Evolutionary conservation across 2,113 vertebrate genomes (phyloP), one percentile per base, ranked within the genome.

Genomic region (Upupa epops): DNA sequence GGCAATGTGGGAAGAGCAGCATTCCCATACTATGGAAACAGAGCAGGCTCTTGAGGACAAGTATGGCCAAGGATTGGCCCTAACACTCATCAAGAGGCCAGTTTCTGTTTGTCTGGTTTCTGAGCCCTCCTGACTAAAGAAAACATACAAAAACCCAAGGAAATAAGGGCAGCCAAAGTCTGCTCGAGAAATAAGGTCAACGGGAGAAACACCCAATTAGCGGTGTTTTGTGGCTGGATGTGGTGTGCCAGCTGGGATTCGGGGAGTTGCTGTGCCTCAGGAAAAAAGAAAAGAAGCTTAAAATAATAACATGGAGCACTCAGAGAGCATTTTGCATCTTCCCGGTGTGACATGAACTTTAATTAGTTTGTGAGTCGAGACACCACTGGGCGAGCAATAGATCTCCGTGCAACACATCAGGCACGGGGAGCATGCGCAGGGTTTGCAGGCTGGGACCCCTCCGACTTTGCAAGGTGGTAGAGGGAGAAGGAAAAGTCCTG

Each of bases 151-250:
- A 6, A 26, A 61, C 8, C 49, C 22, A 42, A 4, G 3, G 49
- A 93, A 82, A 92, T 29, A 72, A 76, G 52, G 13, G 49, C 75
- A 95, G 79, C 68, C 75, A 64, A 89, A 83, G 45, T 52, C 11
- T 92, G 85, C 82, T 70, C 36, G 72, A 94, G 93, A 95, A 96
- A 96, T 59, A 89, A 96, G 95, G 94, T 95, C 95, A 95, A 73
- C 89, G 64, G 92, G 92, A 94, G 93, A 94, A 92, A 88, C 88
- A 89, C 93, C 87, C 89, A 94, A 96, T 95, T 94, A 92, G 72
- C 29, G 3, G 88, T 85, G 84, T 91, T 94, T 93, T 94, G 91
- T 94, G 94, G 85, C 94, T 83, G 91, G 95, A 69, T 93, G 89
- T 93, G 89, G 89, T 88, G 71, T 88, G 94, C 93, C 95, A 94